phyloP scores from a whole-genome alignment of 2,888 invertebrate genomes.

The Zeuzera pyrina region DNA sequence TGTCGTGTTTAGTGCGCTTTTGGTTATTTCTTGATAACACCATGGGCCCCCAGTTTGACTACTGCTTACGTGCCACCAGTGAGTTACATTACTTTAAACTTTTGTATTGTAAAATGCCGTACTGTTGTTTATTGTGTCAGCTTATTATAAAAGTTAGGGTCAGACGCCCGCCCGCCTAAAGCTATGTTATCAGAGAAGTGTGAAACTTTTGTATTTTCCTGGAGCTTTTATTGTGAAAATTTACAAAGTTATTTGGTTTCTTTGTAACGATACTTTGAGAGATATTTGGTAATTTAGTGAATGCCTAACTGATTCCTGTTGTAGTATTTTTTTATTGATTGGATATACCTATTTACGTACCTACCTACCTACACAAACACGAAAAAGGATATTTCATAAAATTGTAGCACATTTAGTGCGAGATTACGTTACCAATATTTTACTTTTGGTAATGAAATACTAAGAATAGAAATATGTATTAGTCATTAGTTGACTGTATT shows the following conservation, averaged over 20 bases:
- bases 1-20: constrained; percentile 50
- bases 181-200: constrained; percentile 11
- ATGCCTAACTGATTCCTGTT: background rate
- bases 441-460: too few relatives aligned
- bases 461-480: too few relatives aligned
- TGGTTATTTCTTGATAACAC: constrained; percentile 21
- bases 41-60: constrained; percentile 69
- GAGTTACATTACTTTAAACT: constrained; percentile 26
- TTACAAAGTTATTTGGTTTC: constrained; percentile 17
- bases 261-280: too few relatives aligned
- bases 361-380: too few relatives aligned
- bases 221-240: constrained; percentile 11
- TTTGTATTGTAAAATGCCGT: constrained; percentile 6
- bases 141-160: constrained; percentile 16
- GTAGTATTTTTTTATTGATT: background rate
- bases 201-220: constrained; percentile 26
- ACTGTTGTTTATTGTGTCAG: constrained; percentile 15
- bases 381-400: too few relatives aligned
- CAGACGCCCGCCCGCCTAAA: constrained; percentile 15
- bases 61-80: constrained; percentile 64
- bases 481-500: background rate
- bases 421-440: too few relatives aligned
- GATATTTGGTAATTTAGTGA: background rate
- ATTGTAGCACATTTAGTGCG: too few relatives aligned
- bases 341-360: too few relatives aligned